phyloP scores from a whole-genome alignment of 2,888 invertebrate species.

The Sinhomidia bicolor region DNA sequence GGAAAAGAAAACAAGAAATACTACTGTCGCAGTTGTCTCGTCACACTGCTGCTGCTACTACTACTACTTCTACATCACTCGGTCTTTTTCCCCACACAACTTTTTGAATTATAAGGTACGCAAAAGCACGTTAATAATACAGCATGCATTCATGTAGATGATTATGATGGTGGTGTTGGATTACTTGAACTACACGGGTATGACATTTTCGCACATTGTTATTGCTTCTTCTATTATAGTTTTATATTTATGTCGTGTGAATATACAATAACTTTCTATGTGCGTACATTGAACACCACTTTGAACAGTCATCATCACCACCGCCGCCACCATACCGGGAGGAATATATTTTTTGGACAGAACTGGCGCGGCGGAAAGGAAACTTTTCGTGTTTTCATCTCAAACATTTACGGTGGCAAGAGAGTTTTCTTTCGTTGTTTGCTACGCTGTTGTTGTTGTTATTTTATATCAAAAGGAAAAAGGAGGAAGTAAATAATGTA shows the following conservation, averaged over 20 bases:
- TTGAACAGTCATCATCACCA: too few species aligned
- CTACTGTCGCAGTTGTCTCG: background rate
- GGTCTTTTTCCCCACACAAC: background rate
- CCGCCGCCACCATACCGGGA: too few species aligned
- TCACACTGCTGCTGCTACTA: too few species aligned
- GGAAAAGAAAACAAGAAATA: background rate
- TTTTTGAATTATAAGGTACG: slow-evolving; percentile 2
- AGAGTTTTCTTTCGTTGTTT: background rate
- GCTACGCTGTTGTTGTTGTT: slow-evolving; percentile 24
- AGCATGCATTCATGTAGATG: background rate
- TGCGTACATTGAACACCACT: too few species aligned
- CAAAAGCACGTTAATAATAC: background rate
- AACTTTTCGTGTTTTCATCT: slow-evolving; percentile 4
- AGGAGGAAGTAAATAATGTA: slow-evolving; percentile 46
- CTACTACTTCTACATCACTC: background rate
- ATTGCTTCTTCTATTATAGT: background rate
- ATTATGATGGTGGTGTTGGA: slow-evolving; percentile 10
- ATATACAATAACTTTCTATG: too few species aligned
- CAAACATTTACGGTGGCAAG: slow-evolving; percentile 3
- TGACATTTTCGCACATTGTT: background rate
- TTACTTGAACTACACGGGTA: background rate
- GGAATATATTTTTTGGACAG: too few species aligned
- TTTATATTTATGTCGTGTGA: too few species aligned
- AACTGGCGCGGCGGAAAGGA: background rate
- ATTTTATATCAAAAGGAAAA: slow-evolving; percentile 3